Evolutionary conservation across 2,113 vertebrate species (phyloP), one percentile per base, ranked within the genome.

Genomic region (Platanista minor): DNA sequence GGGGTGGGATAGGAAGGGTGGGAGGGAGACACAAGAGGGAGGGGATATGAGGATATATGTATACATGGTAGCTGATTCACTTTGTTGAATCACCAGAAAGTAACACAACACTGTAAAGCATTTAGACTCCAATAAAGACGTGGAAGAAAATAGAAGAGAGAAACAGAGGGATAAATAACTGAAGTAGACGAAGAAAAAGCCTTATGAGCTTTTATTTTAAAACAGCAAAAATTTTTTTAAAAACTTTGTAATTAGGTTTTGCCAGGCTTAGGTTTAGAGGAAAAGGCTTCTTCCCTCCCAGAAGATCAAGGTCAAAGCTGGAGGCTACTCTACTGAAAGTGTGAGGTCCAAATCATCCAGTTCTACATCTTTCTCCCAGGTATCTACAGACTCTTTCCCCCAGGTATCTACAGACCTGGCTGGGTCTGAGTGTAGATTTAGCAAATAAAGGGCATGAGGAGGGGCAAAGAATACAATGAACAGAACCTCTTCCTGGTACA

Each of bases 371-470:
- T n/a, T 41, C n/a, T n/a, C n/a, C n/a, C n/a, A n/a, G n/a, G n/a
- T n/a, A n/a, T n/a, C n/a, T n/a, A n/a, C n/a, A n/a, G n/a, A n/a
- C n/a, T 52, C 39, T 36, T n/a, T 43, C 9, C 12, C 21, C 13
- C 0, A 0, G 8, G 11, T 3, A 11, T 8, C 54, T 33, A 8
- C 2, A 41, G 15, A n/a, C 8, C 13, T 36, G 21, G 11, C 1
- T 77, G 64, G 8, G 27, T 80, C 41, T 15, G 13, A 62, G 46
- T 20, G 21, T 2, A 46, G 61, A 80, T 33, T 36, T 11, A 71
- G 46, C 78, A 59, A 21, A 49, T 9, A 52, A 66, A 82, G 49
- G 15, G 23, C 67, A 11, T 3, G 6, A n/a, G 7, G 7, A 41
- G 12, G 3, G 36, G 67, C 23, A 90, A 57, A 31, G 49, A 39